Evolutionary conservation across 92 coral and sea anemone genomes (phyloP), one percentile per base, ranked within the genome.

Genomic region (Desmophyllum pertusum): DNA sequence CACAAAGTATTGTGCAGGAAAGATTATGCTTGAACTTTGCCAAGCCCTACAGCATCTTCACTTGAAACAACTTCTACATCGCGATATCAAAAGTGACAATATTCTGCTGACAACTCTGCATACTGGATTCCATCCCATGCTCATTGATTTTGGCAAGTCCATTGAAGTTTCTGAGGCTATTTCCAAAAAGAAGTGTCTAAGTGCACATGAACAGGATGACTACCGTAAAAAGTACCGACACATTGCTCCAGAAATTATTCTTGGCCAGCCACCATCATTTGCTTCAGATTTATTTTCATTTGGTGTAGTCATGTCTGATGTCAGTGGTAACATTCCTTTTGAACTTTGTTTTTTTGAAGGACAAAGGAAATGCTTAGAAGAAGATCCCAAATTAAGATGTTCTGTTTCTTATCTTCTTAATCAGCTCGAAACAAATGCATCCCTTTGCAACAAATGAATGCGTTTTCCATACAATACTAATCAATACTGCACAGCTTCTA

Each of bases 311-410:
- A 85, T 85, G 89, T 57, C 84, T 36, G 83, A 85, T 77, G 61
- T 85, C 59, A 85, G 88, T 48, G 38, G 31, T 31, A 85, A 43
- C 57, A 53, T 85, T 31, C 30, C 40, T 40, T 31, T 57, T 53
- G 89, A 69, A 85, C 39, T 10, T 78, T 71, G 33, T 61, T 70
- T 78, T 36, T 62, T 85, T 42, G 89, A 78, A 17, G 84, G 74
- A 78, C 84, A 85, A 75, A 76, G n/a, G n/a, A 78, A 85, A 27
- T 85, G 88, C 46, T 43, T 85, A 51, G 67, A 77, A 70, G 43
- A 77, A 50, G 88, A 85, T 69, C 88, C 88, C 68, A 85, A 77
- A 62, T 17, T 61, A 27, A 61, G 67, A 10, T 61, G 67, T 10
- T 6, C 67, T 1, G n/a, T n/a, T 6, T 23, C 30, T 19, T 57